These are phyloP conservation scores for Cardiocondyla obscurior DNA, from an alignment of 1,140 invertebrate species.

Conservation along the genomic window DNA sequence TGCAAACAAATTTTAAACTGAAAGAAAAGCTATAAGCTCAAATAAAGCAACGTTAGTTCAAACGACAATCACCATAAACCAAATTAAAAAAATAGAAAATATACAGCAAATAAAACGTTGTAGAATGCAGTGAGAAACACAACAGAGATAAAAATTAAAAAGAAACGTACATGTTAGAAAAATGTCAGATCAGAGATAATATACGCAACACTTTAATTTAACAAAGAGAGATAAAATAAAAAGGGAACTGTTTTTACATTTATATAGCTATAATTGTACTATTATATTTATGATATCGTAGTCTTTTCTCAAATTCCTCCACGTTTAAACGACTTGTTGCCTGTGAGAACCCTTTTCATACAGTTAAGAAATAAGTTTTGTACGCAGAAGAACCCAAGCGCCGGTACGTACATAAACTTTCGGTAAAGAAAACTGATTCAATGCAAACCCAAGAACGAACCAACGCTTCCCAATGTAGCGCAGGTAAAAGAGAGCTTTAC, in stretches of 20 bases:
- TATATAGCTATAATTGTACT: background rate
- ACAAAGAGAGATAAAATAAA: constrained; percentile 23
- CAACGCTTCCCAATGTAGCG: constrained; percentile 59
- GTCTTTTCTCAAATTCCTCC: constrained; percentile 34
- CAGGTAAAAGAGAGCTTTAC: constrained; percentile 47
- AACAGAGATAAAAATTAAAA: constrained; percentile 18
- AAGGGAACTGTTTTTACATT: constrained; percentile 18
- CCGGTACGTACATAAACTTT: constrained; percentile 47
- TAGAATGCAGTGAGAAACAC: constrained; percentile 5
- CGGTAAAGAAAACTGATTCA: constrained; percentile 9
- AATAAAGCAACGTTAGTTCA: constrained; percentile 47
- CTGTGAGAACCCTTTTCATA: constrained; percentile 47
- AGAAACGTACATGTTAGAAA: constrained; percentile 11
- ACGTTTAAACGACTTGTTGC: constrained; percentile 38
- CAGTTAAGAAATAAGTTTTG: constrained; percentile 43
- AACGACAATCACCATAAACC: constrained; percentile 41
- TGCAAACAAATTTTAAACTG: constrained; percentile 20
- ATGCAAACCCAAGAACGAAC: constrained; percentile 57
- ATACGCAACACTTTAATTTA: constrained; percentile 23
- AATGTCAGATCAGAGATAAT: constrained; percentile 32
- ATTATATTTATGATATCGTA: background rate
- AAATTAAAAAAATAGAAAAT: background rate
- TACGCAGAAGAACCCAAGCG: constrained; percentile 67
- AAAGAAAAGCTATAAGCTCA: constrained; percentile 29
- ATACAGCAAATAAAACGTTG: background rate